These are phyloP conservation scores for Pararge aegeria DNA, from an alignment of 1,140 invertebrate genomes.

Conservation along the genomic window DNA sequence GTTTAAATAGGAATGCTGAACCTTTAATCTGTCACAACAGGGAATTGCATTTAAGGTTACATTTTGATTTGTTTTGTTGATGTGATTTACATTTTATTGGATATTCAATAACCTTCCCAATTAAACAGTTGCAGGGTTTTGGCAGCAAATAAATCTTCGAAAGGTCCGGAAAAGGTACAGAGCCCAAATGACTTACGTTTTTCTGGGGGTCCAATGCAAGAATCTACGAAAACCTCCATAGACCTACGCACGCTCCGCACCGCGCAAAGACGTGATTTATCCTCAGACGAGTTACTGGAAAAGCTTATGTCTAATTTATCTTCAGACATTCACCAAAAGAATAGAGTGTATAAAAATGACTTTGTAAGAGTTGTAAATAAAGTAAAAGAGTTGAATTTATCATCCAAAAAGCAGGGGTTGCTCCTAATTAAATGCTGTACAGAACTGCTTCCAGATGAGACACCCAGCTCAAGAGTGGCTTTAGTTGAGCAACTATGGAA, in stretches of 20 bases:
- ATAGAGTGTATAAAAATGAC: constrained; percentile 71
- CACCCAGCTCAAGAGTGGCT: constrained; percentile 46
- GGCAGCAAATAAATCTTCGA: constrained; percentile 6
- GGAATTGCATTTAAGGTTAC: constrained; percentile 34
- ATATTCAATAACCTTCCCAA: neutral
- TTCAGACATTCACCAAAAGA: constrained; percentile 63
- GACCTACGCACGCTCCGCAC: neutral
- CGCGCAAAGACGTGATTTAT: constrained; percentile 16
- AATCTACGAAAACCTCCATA: neutral
- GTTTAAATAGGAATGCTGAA: constrained; percentile 22
- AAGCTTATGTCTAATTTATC: constrained; percentile 59
- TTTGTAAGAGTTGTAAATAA: constrained; percentile 57
- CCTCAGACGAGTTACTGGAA: constrained; percentile 54
- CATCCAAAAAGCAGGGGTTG: constrained; percentile 58
- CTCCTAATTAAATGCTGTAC: constrained; percentile 60
- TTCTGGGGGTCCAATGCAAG: constrained; percentile 19
- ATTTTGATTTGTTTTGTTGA: constrained; percentile 16
- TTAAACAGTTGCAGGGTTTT: constrained; percentile 25
- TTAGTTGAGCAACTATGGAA: constrained; percentile 62
- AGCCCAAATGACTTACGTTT: constrained; percentile 23
- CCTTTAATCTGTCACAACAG: constrained; percentile 22
- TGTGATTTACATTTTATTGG: neutral
- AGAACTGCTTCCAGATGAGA: constrained; percentile 63
- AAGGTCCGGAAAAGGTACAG: neutral
- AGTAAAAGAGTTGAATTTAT: constrained; percentile 60